Percentiles rank a stretch among this genome's conserved stretches.
phyloP scores from a whole-genome alignment of 2,888 invertebrate species.

The Diaphora mendica region DNA sequence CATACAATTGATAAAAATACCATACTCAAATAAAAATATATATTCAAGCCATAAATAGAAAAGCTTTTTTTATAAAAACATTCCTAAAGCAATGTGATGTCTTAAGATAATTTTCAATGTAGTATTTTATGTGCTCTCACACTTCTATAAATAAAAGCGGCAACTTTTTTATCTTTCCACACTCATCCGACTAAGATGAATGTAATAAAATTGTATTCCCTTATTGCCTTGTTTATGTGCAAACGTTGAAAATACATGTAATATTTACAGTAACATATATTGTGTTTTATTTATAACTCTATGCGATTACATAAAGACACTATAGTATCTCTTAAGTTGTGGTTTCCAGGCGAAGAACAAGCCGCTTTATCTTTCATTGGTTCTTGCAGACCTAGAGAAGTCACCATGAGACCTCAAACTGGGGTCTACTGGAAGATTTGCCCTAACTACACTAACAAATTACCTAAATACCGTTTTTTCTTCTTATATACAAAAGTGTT shows the following conservation, averaged over 20 bases:
- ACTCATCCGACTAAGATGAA: constrained; percentile 33
- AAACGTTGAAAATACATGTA: constrained; percentile 53
- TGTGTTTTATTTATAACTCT: constrained; percentile 17
- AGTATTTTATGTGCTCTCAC: background rate
- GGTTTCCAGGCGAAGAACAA: background rate
- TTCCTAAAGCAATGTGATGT: background rate
- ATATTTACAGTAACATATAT: constrained; percentile 20
- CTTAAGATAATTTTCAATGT: background rate
- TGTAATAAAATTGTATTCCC: constrained; percentile 52
- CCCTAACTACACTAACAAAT: too few relatives aligned
- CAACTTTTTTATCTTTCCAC: constrained; percentile 26
- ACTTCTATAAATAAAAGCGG: background rate
- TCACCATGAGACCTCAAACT: too few relatives aligned
- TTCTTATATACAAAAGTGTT: too few relatives aligned
- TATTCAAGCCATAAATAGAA: background rate
- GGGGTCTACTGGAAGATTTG: too few relatives aligned
- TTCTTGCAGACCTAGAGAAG: too few relatives aligned
- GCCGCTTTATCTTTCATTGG: too few relatives aligned
- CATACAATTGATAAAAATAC: background rate
- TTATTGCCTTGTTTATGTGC: constrained; percentile 51
- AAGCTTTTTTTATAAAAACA: background rate
- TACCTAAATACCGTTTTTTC: too few relatives aligned
- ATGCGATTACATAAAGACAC: background rate
- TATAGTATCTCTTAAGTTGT: too few relatives aligned
- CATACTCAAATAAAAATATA: background rate